These are phyloP conservation scores for Neodiprion virginianus DNA, from an alignment of 1,140 invertebrate species.

Conservation along the genomic window DNA sequence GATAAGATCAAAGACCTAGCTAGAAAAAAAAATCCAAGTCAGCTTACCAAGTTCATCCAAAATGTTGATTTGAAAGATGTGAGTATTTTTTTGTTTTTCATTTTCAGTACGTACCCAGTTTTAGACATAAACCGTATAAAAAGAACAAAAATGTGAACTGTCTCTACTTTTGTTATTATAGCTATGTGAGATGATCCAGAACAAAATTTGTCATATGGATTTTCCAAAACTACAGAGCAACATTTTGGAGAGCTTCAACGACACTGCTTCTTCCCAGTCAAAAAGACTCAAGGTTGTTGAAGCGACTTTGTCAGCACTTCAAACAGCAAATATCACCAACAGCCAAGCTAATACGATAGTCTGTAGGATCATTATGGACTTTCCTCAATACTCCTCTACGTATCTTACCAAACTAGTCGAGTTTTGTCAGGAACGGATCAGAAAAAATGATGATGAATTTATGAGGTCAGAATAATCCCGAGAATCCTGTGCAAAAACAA, in stretches of 20 bases:
- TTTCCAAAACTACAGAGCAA: conserved; percentile 37
- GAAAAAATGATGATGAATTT: conserved; percentile 43
- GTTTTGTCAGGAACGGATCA: conserved; percentile 47
- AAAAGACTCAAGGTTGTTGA: conserved; percentile 47
- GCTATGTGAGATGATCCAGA: conserved; percentile 39
- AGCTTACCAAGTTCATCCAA: conserved; percentile 31
- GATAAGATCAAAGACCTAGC: conserved; percentile 15
- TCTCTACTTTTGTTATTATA: conserved; percentile 27
- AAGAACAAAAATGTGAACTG: not conserved
- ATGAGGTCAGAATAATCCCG: conserved; percentile 37
- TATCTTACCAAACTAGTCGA: conserved; percentile 49
- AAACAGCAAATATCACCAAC: conserved; percentile 33
- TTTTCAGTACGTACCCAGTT: not conserved
- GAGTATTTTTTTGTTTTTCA: not conserved
- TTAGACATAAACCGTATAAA: not conserved
- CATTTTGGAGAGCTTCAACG: conserved; percentile 37
- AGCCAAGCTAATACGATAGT: conserved; percentile 41
- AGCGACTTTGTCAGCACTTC: conserved; percentile 33
- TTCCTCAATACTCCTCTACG: conserved; percentile 39
- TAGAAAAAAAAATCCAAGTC: not conserved
- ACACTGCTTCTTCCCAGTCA: conserved; percentile 32
- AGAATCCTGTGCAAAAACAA: no score
- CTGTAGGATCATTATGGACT: conserved; percentile 45
- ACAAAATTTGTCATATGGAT: conserved; percentile 36
- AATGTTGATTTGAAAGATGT: conserved; percentile 17